A percentile compares a stretch with the other conserved stretches of the same genome.
phyloP scores from a whole-genome alignment of 2,797 vertebrate genomes.

The Bucorvus abyssinicus region DNA sequence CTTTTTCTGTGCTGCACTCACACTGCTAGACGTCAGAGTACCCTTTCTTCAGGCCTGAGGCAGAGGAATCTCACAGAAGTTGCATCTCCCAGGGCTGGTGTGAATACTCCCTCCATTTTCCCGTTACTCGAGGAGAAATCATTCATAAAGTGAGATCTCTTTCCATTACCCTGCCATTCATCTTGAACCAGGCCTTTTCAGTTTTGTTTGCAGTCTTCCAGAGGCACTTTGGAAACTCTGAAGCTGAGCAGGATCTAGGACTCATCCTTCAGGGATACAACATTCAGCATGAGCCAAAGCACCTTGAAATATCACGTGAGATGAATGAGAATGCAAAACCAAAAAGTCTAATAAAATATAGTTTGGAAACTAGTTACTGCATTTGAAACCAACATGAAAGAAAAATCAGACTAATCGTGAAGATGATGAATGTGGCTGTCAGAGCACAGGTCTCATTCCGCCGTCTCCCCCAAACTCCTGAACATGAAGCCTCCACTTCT shows the following conservation, averaged over 20 bases:
- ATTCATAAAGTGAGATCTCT: background rate
- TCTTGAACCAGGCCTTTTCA: background rate
- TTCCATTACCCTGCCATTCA: background rate
- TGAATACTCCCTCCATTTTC: background rate
- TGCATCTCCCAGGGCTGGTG: background rate
- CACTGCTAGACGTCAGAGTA: background rate
- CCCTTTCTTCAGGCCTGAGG: background rate
- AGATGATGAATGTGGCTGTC: background rate
- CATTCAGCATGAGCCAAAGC: background rate
- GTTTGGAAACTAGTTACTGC: background rate
- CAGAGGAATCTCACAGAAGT: background rate
- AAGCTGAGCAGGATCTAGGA: background rate
- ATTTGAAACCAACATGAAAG: background rate
- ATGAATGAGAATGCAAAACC: background rate
- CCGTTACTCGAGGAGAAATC: background rate
- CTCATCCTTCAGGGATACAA: background rate
- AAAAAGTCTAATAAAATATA: background rate
- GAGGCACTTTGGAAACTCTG: background rate
- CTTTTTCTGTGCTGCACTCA: background rate
- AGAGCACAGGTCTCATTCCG: background rate
- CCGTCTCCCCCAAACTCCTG: background rate
- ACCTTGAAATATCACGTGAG: background rate
- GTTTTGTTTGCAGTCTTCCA: background rate
- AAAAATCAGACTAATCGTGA: background rate
- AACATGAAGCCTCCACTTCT: background rate